These are phyloP conservation scores for Hydropotes inermis DNA, from an alignment of 2,113 vertebrate species.

Conservation along the genomic window DNA sequence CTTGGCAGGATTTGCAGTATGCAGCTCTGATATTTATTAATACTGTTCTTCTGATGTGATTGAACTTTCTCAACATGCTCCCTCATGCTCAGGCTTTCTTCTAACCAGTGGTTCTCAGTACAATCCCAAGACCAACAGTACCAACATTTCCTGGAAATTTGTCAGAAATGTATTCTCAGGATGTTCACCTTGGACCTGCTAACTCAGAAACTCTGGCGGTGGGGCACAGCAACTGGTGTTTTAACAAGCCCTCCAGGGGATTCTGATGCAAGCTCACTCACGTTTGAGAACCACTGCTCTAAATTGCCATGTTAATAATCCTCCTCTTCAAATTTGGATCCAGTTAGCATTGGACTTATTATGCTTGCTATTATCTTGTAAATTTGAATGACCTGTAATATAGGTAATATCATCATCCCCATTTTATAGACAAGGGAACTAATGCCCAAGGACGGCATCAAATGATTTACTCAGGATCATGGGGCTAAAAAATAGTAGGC, in stretches of 20 bases:
- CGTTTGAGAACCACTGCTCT: not conserved
- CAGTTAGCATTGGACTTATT: not conserved
- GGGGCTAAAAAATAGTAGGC: not conserved
- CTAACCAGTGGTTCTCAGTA: not conserved
- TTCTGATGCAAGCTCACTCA: not conserved
- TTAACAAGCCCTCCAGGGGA: not conserved
- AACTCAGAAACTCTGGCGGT: not conserved
- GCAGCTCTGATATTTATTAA: slow-evolving; percentile 16
- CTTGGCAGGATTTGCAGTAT: slow-evolving; percentile 28
- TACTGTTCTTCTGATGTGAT: not conserved
- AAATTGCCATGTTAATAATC: not conserved
- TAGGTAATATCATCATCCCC: not conserved
- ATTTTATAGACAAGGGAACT: slow-evolving; percentile 7
- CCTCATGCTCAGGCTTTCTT: not conserved
- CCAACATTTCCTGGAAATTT: not conserved
- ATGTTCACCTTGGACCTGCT: not conserved
- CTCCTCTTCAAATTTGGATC: not conserved
- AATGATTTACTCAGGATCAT: not conserved
- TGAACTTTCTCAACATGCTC: not conserved
- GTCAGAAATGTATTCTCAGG: not conserved
- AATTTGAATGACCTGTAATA: not conserved
- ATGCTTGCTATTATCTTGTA: not conserved
- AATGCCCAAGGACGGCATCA: not conserved
- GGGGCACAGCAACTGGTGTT: not conserved
- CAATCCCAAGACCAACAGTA: not conserved